Conservation (phyloP, 2,797 vertebrate genomes). For the Denticeps clupeoides region DNA sequence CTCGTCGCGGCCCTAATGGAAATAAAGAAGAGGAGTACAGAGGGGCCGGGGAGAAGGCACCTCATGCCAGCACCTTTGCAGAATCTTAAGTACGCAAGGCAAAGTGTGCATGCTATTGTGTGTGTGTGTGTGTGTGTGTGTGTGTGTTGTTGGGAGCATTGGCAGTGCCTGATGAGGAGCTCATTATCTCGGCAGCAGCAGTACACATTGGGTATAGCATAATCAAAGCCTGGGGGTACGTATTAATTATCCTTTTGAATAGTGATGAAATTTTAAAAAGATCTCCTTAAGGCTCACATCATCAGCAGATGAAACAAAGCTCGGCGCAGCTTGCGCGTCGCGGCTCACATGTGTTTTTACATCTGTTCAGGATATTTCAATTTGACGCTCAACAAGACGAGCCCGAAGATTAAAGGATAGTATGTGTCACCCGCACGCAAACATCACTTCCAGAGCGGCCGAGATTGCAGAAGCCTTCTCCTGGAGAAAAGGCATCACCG, state of each 20-base stretch:
- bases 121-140: not conserved
- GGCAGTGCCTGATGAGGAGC: slow-evolving; percentile 83
- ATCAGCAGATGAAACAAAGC: slow-evolving; percentile 97
- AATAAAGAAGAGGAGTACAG: not conserved
- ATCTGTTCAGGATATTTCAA: slow-evolving; percentile 99
- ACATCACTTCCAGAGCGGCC: slow-evolving; percentile 60
- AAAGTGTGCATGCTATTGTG: slow-evolving; percentile 59
- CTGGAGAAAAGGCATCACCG: slow-evolving; percentile 31
- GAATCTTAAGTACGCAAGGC: slow-evolving; percentile 84
- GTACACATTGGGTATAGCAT: slow-evolving; percentile 85
- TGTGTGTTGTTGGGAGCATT: slow-evolving; percentile 56
- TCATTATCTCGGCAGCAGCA: slow-evolving; percentile 90
- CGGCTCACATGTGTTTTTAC: slow-evolving; percentile 95
- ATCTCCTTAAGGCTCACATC: slow-evolving; percentile 94
- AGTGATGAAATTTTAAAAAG: slow-evolving; percentile 99
- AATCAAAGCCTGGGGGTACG: slow-evolving; percentile 99
- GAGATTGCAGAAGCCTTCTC: slow-evolving; percentile 51
- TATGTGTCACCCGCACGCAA: slow-evolving; percentile 68
- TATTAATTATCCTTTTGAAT: slow-evolving; percentile 99
- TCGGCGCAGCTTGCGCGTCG: slow-evolving; percentile 81
- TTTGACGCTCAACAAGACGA: slow-evolving; percentile 87
- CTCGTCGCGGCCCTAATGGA: not conserved
- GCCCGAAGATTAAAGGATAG: slow-evolving; percentile 85
- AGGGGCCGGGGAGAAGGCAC: slow-evolving; percentile 2
- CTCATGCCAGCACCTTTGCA: slow-evolving; percentile 53